Conservation (phyloP, 2,797 vertebrate species). For the Phrynocephalus guinanensis region DNA sequence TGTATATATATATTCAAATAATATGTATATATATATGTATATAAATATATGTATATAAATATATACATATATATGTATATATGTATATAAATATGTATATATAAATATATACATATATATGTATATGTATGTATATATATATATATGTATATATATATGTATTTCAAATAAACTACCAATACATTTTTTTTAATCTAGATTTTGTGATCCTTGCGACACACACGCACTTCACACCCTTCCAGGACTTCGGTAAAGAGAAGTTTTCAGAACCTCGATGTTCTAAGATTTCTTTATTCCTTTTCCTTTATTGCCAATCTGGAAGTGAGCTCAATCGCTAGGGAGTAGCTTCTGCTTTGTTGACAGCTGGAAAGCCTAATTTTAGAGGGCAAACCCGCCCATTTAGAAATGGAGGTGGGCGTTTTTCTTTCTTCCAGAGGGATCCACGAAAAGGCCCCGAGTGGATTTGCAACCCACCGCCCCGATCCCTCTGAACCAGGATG, state of each 20-base stretch:
- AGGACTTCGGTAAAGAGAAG: neutral
- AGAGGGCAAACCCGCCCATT: neutral
- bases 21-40: too few species aligned
- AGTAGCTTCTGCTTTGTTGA: neutral
- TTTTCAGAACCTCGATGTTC: neutral
- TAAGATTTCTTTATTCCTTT: neutral
- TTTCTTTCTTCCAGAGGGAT: neutral
- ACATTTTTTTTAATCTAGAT: neutral
- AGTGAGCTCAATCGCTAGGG: neutral
- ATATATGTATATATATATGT: too few species aligned
- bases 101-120: too few species aligned
- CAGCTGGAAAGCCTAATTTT: neutral
- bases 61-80: too few species aligned
- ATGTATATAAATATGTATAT: too few species aligned
- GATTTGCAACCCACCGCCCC: neutral
- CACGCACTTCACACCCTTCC: too few species aligned
- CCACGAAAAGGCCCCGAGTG: neutral
- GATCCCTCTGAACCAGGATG: neutral
- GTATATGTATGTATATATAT: too few species aligned
- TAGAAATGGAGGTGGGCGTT: neutral
- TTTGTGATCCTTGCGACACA: neutral
- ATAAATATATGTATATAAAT: too few species aligned
- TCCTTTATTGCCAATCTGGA: neutral
- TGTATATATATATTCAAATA: too few species aligned
- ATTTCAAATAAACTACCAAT: too few species aligned